Evolutionary conservation across 2,888 invertebrate genomes (phyloP).

Genomic region (Heliconius aoede): DNA sequence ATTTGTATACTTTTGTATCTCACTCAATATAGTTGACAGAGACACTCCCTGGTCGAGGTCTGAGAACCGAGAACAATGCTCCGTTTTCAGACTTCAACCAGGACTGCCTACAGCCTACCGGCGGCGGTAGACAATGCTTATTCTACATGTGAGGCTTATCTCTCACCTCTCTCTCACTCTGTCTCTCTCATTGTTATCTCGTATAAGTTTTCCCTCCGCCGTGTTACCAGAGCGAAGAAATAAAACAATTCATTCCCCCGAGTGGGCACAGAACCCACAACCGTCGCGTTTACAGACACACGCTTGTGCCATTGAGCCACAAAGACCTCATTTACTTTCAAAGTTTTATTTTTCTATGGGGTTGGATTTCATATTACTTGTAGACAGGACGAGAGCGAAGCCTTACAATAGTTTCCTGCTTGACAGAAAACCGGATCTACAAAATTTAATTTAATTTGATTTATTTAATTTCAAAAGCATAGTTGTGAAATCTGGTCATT

Average conservation of each 20-base stretch:
- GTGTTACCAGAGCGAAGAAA: too few species aligned
- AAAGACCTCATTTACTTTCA: too few species aligned
- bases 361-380: background rate
- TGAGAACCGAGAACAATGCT: background rate
- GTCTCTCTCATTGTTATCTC: slow-evolving; percentile 11
- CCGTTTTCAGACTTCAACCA: background rate
- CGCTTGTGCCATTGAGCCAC: too few species aligned
- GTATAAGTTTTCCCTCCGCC: background rate
- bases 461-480: too few species aligned
- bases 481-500: too few species aligned
- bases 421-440: background rate
- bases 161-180: background rate
- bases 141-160: background rate
- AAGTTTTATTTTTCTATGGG: background rate
- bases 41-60: background rate
- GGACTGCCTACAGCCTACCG: background rate
- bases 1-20: background rate
- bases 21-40: slow-evolving; percentile 10
- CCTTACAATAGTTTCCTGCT: background rate
- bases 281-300: too few species aligned
- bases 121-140: background rate
- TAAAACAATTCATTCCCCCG: too few species aligned
- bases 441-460: too few species aligned
- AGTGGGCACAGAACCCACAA: too few species aligned
- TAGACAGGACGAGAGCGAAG: background rate